Base-by-base conservation (phyloP, 2,888 invertebrate genomes). In the Leucophora obtusa region DNA sequence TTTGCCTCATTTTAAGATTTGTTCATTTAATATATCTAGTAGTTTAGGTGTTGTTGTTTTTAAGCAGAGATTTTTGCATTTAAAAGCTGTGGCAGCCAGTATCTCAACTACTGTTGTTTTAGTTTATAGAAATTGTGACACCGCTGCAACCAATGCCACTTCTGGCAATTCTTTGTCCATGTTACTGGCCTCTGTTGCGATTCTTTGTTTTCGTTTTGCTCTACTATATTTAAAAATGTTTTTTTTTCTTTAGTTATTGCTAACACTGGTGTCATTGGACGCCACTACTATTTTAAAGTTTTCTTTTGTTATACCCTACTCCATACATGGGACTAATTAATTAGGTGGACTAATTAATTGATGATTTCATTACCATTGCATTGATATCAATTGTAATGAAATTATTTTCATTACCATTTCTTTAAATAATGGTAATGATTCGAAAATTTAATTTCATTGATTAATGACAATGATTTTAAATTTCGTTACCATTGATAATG, bases 121-220 rank as follows among this genome's bases (percentile, higher is more conserved):
- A 62, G 54, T 43, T 51, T 33, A 63, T 33, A 33, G 18, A 47
- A 71, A 54, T 51, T 56, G 38, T 63, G 18, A 8, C 38, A 60
- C 59, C 53, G 28, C 53, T 62, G 62, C 54, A 63, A 47, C 70
- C 69, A 70, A 70, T 60, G 60, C 53, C 70, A 56, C 62, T 56
- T 71, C 54, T 63, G 54, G 54, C 62, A 71, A 54, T 62, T 28
- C 15, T 71, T 60, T 71, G 24, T 54, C 60, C 62, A 62, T 54
- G 50, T 62, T 62, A 3, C 71, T 62, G 70, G 59, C 38, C 54
- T 62, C 18, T 51, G 14, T 65, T 65, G 17, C 11, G 15, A 33
- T 17, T 60, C 21, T 24, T 43, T 11, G 38, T 43, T 0, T n/a
- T 43, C n/a, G 43, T 0, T 60, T 21, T 60, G 43, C 24, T 60